Evolutionary conservation across 2,113 vertebrate species (phyloP).

Genomic region (Centropus unirufus): DNA sequence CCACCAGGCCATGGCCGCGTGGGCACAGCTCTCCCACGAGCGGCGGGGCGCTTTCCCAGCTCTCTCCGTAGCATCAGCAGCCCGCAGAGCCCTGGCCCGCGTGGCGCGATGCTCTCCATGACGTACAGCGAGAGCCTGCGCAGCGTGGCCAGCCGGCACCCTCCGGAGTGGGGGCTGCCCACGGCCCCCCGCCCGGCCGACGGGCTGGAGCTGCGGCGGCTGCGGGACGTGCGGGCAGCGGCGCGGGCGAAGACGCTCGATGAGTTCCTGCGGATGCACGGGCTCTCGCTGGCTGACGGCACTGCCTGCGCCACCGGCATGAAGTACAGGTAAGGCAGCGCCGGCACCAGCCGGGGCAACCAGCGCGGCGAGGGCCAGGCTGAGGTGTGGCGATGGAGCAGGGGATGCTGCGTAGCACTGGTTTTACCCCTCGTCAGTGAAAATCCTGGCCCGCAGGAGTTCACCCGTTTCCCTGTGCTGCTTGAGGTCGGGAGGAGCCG

Average conservation of each 20-base stretch:
- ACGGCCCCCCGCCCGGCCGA: conserved; percentile 81
- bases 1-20: accelerated
- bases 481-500: background rate
- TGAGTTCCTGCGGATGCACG: conserved; percentile 95
- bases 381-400: background rate
- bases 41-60: background rate
- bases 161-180: conserved; percentile 91
- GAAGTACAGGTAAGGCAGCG: conserved; percentile 94
- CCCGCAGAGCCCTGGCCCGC: conserved; percentile 78
- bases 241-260: conserved; percentile 94
- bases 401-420: background rate
- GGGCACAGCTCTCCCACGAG: background rate
- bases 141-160: conserved; percentile 91
- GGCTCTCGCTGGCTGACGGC: conserved; percentile 90
- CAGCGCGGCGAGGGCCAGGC: background rate
- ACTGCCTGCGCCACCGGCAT: conserved; percentile 92
- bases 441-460: background rate
- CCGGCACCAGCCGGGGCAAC: background rate
- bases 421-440: background rate
- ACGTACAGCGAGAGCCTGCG: conserved; percentile 95
- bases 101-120: conserved; percentile 94
- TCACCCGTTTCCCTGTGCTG: background rate
- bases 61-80: conserved; percentile 29
- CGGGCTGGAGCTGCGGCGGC: conserved; percentile 86
- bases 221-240: conserved; percentile 88